These are phyloP conservation scores for Ganaspis brasiliensis DNA, from an alignment of 2,888 invertebrate genomes.

Conservation along the genomic window DNA sequence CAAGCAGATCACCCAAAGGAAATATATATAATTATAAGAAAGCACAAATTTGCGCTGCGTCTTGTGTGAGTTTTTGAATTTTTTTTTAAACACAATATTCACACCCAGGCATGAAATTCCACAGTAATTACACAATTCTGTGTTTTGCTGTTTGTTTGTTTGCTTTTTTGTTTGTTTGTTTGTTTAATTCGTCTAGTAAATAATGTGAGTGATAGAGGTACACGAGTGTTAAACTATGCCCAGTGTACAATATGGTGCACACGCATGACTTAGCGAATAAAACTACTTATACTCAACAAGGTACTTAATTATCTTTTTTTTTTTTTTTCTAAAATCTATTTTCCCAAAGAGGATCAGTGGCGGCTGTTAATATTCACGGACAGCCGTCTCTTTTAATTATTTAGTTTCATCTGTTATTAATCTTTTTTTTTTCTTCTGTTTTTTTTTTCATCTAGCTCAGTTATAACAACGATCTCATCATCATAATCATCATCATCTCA, in stretches of 20 bases:
- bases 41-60: slow-evolving; percentile 57
- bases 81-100: slow-evolving; percentile 47
- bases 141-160: slow-evolving; percentile 46
- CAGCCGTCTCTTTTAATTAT: slow-evolving; percentile 31
- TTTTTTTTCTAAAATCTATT: slow-evolving; percentile 43
- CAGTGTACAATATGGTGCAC: slow-evolving; percentile 41
- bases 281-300: slow-evolving; percentile 79
- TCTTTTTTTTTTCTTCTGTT: slow-evolving; percentile 68
- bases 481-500: slow-evolving; percentile 52
- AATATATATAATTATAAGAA: slow-evolving; percentile 41
- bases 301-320: slow-evolving; percentile 75
- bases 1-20: slow-evolving; percentile 58
- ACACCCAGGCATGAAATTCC: slow-evolving; percentile 44
- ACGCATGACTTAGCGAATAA: slow-evolving; percentile 69
- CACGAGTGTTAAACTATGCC: slow-evolving; percentile 57
- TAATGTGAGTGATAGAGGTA: slow-evolving; percentile 66
- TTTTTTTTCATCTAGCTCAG: slow-evolving; percentile 68
- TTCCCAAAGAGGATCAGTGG: not conserved
- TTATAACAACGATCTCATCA: slow-evolving; percentile 73
- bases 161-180: slow-evolving; percentile 36
- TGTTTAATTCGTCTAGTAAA: slow-evolving; percentile 54
- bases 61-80: too few species aligned
- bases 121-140: slow-evolving; percentile 49
- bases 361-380: slow-evolving; percentile 21
- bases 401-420: slow-evolving; percentile 40